phyloP scores from a whole-genome alignment of 2,888 invertebrate genomes.

The Mimas tiliae region DNA sequence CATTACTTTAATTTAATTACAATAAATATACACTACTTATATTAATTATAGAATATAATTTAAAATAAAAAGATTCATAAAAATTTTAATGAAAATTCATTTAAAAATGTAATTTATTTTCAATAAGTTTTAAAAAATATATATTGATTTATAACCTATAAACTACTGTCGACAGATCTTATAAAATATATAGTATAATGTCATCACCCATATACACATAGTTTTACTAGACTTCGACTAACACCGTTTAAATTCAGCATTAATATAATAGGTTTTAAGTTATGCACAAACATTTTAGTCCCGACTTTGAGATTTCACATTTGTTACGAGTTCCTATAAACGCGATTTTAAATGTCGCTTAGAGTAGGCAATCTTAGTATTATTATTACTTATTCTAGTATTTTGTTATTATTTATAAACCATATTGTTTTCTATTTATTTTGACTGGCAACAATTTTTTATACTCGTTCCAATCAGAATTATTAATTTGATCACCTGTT shows the following conservation, averaged over 20 bases:
- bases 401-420: neutral
- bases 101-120: no score
- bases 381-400: neutral
- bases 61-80: neutral
- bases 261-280: constrained; percentile 9
- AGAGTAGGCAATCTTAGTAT: constrained; percentile 6
- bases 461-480: neutral
- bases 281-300: constrained; percentile 12
- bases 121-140: no score
- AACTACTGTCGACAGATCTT: neutral
- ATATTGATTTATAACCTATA: no score
- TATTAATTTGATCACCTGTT: neutral
- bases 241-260: constrained; percentile 2
- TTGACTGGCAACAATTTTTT: neutral
- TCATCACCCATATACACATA: constrained; percentile 1
- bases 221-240: constrained; percentile 6
- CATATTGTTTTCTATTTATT: neutral
- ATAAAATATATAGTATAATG: no score
- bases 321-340: constrained; percentile 13
- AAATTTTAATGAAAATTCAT: neutral
- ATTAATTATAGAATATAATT: no score
- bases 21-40: no score
- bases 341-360: constrained; percentile 21
- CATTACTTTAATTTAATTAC: no score
- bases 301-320: constrained; percentile 7